Conservation (phyloP, 30 jellyfish, hydroid and myxozoan genomes). For the Hydractinia echinata region DNA sequence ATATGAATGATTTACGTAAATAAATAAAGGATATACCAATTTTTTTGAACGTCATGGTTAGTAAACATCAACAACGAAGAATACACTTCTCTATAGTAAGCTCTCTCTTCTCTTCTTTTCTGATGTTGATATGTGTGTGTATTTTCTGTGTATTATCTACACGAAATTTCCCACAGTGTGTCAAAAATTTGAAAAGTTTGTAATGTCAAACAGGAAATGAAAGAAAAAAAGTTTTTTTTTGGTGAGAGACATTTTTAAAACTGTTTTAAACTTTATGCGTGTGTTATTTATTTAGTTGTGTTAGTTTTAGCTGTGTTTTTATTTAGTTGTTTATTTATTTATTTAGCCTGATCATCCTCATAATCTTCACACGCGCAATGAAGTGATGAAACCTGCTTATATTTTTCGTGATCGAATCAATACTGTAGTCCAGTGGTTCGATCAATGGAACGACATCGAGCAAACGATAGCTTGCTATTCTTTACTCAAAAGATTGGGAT, state of each 20-base stretch:
- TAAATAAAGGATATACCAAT: no score
- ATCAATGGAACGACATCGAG: slow-evolving; percentile 96
- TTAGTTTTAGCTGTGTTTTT: no score
- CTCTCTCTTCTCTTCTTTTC: background rate
- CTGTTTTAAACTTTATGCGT: no score
- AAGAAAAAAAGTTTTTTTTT: no score
- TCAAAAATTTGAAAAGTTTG: no score
- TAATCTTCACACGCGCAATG: slow-evolving; percentile 69
- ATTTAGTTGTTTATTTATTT: background rate
- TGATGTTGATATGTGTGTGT: background rate
- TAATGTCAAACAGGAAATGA: no score
- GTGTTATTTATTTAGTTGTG: no score
- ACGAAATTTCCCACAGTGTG: no score
- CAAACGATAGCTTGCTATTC: slow-evolving; percentile 97
- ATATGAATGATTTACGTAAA: no score
- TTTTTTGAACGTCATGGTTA: background rate
- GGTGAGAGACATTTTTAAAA: no score
- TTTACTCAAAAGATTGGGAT: slow-evolving; percentile 80
- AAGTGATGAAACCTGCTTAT: slow-evolving; percentile 94
- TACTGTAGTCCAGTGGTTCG: slow-evolving; percentile 94
- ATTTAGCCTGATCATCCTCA: slow-evolving; percentile 76
- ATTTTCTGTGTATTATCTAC: no score
- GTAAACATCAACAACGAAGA: slow-evolving; percentile 7
- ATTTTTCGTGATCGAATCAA: slow-evolving; percentile 94
- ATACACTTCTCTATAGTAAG: slow-evolving; percentile 18